phyloP scores from a whole-genome alignment of 2,888 invertebrate genomes.

The Catocala sponsa region DNA sequence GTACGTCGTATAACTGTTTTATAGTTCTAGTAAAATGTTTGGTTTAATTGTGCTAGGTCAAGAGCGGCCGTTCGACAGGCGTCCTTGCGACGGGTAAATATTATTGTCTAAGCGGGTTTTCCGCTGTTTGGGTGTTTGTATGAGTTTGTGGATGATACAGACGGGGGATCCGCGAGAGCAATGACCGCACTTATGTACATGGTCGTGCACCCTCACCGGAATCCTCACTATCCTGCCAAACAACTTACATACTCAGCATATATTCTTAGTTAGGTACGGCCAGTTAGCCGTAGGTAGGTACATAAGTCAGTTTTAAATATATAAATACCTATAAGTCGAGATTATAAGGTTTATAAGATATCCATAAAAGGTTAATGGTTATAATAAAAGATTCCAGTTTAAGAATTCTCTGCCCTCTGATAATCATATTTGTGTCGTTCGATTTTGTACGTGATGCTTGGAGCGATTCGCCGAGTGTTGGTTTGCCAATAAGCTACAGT shows the following conservation, averaged over 20 bases:
- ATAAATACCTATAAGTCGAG: too few relatives aligned
- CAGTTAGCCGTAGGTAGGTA: neutral
- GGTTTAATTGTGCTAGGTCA: slow-evolving; percentile 88
- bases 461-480: slow-evolving; percentile 37
- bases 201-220: slow-evolving; percentile 6
- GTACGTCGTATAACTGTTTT: slow-evolving; percentile 86
- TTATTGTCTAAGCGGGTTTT: slow-evolving; percentile 87
- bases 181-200: slow-evolving; percentile 52
- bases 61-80: slow-evolving; percentile 86
- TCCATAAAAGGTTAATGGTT: neutral
- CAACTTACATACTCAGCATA: too few relatives aligned
- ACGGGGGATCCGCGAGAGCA: slow-evolving; percentile 64
- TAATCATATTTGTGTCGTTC: slow-evolving; percentile 8
- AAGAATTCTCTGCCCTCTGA: neutral
- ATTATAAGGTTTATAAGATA: too few relatives aligned
- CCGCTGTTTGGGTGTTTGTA: slow-evolving; percentile 82
- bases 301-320: neutral
- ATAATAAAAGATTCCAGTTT: slow-evolving; percentile 1
- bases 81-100: slow-evolving; percentile 87
- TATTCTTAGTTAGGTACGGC: too few relatives aligned
- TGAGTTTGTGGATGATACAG: slow-evolving; percentile 73
- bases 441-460: slow-evolving; percentile 16
- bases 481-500: slow-evolving; percentile 55
- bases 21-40: slow-evolving; percentile 88
- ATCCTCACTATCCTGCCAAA: neutral